phyloP scores from a whole-genome alignment of 2,113 vertebrate species.

The Excalfactoria chinensis region DNA sequence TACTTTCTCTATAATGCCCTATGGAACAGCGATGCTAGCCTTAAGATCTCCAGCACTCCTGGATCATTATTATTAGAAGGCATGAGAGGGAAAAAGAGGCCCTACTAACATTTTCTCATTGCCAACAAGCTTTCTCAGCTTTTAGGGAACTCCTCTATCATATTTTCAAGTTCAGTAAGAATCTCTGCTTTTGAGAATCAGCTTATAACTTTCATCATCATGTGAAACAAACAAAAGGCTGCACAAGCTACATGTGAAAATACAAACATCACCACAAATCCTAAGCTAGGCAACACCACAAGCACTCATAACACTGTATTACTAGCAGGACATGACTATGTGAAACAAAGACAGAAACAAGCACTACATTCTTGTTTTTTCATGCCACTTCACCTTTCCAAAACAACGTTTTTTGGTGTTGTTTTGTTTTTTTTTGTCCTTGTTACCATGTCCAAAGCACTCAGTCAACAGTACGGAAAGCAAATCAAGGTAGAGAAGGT shows the following conservation, averaged over 20 bases:
- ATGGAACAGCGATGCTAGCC: neutral
- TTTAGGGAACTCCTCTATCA: neutral
- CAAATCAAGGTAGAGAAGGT: conserved; percentile 38
- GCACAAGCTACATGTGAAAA: neutral
- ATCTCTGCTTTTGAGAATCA: neutral
- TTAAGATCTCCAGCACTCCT: neutral
- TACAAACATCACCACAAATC: conserved; percentile 2
- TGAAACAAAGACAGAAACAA: conserved; percentile 11
- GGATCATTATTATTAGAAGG: neutral
- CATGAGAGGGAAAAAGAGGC: neutral
- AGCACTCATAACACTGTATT: neutral
- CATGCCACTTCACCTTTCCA: conserved; percentile 46
- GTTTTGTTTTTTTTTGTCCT: conserved; percentile 1
- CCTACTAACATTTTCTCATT: neutral
- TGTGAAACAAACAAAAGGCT: neutral
- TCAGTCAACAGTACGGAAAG: conserved; percentile 19
- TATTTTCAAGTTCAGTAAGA: neutral
- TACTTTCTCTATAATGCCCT: neutral
- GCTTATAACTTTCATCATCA: neutral
- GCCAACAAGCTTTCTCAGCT: neutral
- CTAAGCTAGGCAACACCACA: conserved; percentile 28
- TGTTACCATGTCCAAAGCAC: conserved; percentile 48
- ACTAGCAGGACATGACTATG: neutral
- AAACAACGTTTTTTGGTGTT: neutral
- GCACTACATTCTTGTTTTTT: conserved; percentile 49